Conservation (phyloP, 2,888 invertebrate species). For the Mycalesis mineus region DNA sequence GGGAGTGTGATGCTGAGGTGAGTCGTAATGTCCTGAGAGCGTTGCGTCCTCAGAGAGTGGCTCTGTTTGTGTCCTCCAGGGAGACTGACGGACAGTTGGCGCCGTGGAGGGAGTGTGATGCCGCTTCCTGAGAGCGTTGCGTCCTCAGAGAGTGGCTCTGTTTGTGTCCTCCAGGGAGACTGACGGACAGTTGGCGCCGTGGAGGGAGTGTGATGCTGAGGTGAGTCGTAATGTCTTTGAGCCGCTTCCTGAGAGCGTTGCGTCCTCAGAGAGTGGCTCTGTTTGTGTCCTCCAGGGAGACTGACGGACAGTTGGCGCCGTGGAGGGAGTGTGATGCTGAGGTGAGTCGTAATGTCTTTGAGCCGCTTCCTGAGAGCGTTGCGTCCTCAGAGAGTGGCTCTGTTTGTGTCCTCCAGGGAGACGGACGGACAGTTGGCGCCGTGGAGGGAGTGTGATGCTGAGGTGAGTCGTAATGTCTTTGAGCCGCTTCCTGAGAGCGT, state of each 20-base stretch:
- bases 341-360: constrained; percentile 82
- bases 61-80: constrained; percentile 84
- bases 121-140: constrained; percentile 85
- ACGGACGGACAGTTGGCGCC: constrained; percentile 81
- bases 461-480: constrained; percentile 88
- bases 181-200: constrained; percentile 84
- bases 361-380: constrained; percentile 86
- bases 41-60: constrained; percentile 79
- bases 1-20: constrained; percentile 87
- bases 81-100: constrained; percentile 79
- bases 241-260: constrained; percentile 85
- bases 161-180: constrained; percentile 82
- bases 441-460: constrained; percentile 88
- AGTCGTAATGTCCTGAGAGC: constrained; percentile 84
- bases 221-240: constrained; percentile 87
- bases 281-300: constrained; percentile 82
- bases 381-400: constrained; percentile 79
- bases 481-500: constrained; percentile 84
- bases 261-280: constrained; percentile 81
- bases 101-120: constrained; percentile 89
- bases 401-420: constrained; percentile 83
- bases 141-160: constrained; percentile 81
- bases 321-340: constrained; percentile 89
- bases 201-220: constrained; percentile 86
- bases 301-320: constrained; percentile 81